phyloP scores from a whole-genome alignment of 2,797 vertebrate genomes.

The Cephalopachus bancanus region DNA sequence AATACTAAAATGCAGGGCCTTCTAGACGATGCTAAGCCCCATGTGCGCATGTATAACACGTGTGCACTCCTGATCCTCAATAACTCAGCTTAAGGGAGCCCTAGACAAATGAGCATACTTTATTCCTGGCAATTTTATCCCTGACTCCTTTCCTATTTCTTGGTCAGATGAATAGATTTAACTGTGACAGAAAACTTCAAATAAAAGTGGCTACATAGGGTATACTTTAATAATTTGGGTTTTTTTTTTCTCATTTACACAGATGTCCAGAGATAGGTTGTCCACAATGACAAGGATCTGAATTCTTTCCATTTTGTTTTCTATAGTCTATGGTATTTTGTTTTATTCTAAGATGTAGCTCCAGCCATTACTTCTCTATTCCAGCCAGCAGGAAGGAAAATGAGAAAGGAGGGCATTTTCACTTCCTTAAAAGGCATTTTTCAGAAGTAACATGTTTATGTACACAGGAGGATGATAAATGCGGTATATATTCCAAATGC shows the following conservation, averaged over 20 bases:
- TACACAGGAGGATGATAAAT: not conserved
- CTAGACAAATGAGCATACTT: not conserved
- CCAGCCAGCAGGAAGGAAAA: not conserved
- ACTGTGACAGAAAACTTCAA: not conserved
- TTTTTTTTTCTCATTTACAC: not conserved
- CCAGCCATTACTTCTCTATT: not conserved
- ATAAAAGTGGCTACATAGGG: not conserved
- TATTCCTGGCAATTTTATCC: not conserved
- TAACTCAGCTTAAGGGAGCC: not conserved
- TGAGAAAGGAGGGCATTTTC: not conserved
- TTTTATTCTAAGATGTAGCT: not conserved
- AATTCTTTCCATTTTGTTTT: not conserved
- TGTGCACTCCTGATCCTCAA: not conserved
- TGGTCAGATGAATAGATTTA: not conserved
- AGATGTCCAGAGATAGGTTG: not conserved
- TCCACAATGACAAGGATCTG: not conserved
- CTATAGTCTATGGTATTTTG: not conserved
- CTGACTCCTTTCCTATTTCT: not conserved
- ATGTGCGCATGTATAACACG: fast-evolving
- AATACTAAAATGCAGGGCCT: too few relatives aligned
- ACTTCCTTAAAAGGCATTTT: not conserved
- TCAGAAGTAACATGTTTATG: not conserved
- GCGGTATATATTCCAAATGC: not conserved
- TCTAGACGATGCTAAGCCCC: not conserved
- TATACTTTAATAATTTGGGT: not conserved